A percentile compares a stretch with the other conserved stretches of the same genome.
Conservation (phyloP, 2,113 vertebrate genomes). For the Lanius collurio region DNA sequence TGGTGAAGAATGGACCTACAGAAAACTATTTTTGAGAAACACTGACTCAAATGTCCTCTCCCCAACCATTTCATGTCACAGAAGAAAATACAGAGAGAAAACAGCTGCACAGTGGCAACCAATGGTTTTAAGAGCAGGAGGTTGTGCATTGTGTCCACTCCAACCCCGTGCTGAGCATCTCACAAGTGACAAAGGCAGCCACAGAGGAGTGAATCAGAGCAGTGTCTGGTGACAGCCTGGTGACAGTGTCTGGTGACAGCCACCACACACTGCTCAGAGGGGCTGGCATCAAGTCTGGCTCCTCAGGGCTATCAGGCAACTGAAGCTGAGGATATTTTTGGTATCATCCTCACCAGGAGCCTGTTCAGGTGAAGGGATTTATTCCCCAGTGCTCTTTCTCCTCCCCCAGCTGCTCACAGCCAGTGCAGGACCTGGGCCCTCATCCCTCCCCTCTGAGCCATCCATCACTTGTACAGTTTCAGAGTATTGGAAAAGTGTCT, state of each 20-base stretch:
- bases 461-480: background rate
- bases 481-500: background rate
- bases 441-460: background rate
- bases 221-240: background rate
- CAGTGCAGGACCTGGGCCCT: background rate
- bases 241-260: background rate
- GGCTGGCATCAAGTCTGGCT: background rate
- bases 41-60: background rate
- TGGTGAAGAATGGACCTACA: background rate
- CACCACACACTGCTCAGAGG: background rate
- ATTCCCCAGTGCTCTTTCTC: background rate
- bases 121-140: background rate
- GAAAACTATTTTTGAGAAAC: background rate
- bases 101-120: background rate
- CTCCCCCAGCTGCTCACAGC: background rate
- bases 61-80: background rate
- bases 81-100: background rate
- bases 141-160: background rate
- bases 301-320: background rate
- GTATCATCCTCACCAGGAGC: too few relatives aligned
- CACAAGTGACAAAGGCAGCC: background rate
- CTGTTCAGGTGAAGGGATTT: background rate
- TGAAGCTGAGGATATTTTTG: background rate
- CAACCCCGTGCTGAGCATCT: background rate
- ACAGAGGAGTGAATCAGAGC: background rate